Percentiles rank a stretch among this genome's conserved stretches.
These are phyloP conservation scores for Pyxicephalus adspersus DNA, from an alignment of 2,113 vertebrate genomes.

Conservation along the genomic window DNA sequence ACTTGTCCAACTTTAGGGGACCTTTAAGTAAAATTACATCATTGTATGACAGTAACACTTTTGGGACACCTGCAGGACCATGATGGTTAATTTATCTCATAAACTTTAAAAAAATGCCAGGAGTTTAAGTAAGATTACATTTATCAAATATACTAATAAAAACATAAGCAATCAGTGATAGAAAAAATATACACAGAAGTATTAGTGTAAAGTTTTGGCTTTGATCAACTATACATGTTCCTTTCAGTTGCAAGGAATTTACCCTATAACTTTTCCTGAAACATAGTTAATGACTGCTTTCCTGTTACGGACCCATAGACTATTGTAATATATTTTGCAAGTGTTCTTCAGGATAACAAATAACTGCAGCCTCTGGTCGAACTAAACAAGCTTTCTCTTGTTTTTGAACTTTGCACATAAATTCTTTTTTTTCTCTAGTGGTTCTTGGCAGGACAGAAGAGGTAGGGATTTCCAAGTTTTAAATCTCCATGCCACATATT, in stretches of 20 bases:
- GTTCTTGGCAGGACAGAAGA: conserved; percentile 15
- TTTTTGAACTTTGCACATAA: conserved; percentile 31
- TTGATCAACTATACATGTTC: not conserved
- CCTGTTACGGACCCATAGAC: not conserved
- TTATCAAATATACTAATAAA: not conserved
- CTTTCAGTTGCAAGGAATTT: conserved; percentile 28
- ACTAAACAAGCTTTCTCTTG: conserved; percentile 24
- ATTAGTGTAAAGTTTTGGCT: not conserved
- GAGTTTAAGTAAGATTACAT: not conserved
- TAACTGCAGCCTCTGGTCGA: conserved; percentile 18
- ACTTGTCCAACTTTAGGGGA: too few relatives aligned
- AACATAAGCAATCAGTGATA: not conserved
- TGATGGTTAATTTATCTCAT: too few relatives aligned
- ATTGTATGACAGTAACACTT: too few relatives aligned
- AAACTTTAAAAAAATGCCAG: too few relatives aligned
- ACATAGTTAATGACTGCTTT: conserved; percentile 11
- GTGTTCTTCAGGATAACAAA: not conserved
- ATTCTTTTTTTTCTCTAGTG: not conserved
- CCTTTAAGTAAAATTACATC: too few relatives aligned
- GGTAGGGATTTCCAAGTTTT: conserved; percentile 24
- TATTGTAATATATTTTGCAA: not conserved
- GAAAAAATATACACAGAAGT: conserved; percentile 6
- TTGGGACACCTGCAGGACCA: too few relatives aligned
- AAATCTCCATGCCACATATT: conserved; percentile 11
- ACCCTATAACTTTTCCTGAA: not conserved